Base-by-base conservation (phyloP, 2,797 vertebrate species). In the Pagetopsis macropterus region DNA sequence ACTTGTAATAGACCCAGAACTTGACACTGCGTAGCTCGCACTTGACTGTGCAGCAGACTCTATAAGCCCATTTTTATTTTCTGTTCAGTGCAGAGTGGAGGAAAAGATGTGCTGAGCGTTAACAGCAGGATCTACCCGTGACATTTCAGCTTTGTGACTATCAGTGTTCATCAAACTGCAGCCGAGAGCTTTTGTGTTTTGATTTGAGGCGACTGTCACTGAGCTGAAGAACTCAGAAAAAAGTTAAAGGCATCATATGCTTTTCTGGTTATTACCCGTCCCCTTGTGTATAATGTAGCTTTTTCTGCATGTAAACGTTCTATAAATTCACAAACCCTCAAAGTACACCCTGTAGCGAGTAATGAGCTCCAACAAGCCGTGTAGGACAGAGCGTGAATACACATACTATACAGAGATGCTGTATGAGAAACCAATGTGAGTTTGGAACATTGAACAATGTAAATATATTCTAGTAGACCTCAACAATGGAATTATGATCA, bases 111-210 rank as follows among this genome's bases (percentile, higher is more conserved):
- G 50, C 23, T 66, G 10, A 17, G 66, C 65, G 52, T 71, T 43
- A 66, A 55, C 59, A 59, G 64, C 68, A 19, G 62, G 48, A 70
- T 58, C 67, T 48, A 3, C n/a, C 17, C 0, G 43, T 76, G 79
- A 85, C 76, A 75, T 84, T 86, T 87, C 68, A 78, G 40, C 76
- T 70, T 55, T 60, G 23, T 27, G 73, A 85, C 75, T 33, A 65
- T 80, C 72, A 27, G 66, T 7, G 55, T 52, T 61, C 51, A 77
- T 78, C 76, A 65, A 46, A 56, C 15, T 54, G 72, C 60, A 57
- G 72, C 45, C 1, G 27, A 72, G 62, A 83, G 41, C 48, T 69
- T 76, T 72, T 49, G 50, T 57, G 54, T 78, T 90, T 68, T 82
- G 78, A 79, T 82, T 80, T 5, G 10, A 76, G 79, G 75, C 33